Conservation (phyloP, 2,113 vertebrate species). For the Nerophis lumbriciformis region DNA sequence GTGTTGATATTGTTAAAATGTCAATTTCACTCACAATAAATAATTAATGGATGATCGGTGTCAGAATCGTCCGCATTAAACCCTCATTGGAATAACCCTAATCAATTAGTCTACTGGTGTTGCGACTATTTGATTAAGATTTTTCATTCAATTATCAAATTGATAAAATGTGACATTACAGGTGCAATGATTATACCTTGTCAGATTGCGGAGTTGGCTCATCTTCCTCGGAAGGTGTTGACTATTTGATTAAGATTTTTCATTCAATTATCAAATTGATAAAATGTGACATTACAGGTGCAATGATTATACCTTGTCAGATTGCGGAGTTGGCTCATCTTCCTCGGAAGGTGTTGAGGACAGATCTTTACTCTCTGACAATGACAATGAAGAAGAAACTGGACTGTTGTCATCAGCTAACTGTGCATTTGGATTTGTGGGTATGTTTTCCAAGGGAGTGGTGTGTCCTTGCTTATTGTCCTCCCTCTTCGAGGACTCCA, state of each 20-base stretch:
- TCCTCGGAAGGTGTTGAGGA: conserved; percentile 14
- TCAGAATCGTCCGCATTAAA: too few species aligned
- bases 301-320: conserved; percentile 33
- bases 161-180: neutral
- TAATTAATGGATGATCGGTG: too few species aligned
- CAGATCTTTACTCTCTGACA: neutral
- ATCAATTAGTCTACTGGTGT: too few species aligned
- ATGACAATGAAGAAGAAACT: neutral
- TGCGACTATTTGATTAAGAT: too few species aligned
- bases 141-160: too few species aligned
- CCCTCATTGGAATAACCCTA: too few species aligned
- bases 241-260: too few species aligned
- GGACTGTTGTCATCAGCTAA: conserved; percentile 3
- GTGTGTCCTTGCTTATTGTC: conserved; percentile 2
- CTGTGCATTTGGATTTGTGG: conserved; percentile 12
- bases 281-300: neutral
- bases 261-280: too few species aligned
- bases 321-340: conserved; percentile 11
- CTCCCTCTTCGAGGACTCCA: neutral
- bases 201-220: conserved; percentile 20
- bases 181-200: conserved; percentile 20
- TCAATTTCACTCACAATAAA: too few species aligned
- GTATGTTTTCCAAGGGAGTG: neutral
- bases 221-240: conserved; percentile 7
- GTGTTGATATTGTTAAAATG: too few species aligned